Conservation (phyloP, 2,888 invertebrate species). For the Latrodectus hesperus region DNA sequence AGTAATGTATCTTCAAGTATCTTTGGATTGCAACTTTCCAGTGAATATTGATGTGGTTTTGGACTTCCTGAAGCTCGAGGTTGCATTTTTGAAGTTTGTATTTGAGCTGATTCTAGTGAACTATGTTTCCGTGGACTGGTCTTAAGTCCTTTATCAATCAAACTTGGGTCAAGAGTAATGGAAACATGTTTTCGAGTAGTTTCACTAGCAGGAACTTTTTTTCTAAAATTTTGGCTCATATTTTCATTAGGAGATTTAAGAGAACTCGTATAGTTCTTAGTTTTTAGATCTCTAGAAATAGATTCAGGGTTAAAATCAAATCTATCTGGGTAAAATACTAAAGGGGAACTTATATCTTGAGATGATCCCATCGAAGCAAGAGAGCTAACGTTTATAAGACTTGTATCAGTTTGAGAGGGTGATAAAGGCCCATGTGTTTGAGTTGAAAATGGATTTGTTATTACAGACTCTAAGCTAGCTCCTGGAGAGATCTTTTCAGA, state of each 20-base stretch:
- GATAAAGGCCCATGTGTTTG: conserved; percentile 23
- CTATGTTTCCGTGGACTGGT: conserved; percentile 50
- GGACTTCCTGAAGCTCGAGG: conserved; percentile 36
- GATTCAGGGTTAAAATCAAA: conserved; percentile 41
- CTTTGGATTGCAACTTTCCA: conserved; percentile 26
- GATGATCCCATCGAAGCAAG: conserved; percentile 56
- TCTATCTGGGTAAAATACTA: conserved; percentile 21
- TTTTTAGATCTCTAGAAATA: conserved; percentile 4
- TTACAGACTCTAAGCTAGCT: conserved; percentile 35
- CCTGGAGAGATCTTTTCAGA: conserved; percentile 52
- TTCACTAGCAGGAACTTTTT: conserved; percentile 29
- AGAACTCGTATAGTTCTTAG: neutral
- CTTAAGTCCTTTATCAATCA: conserved; percentile 25
- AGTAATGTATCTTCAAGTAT: conserved; percentile 19
- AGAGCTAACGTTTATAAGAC: conserved; percentile 56
- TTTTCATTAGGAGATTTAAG: neutral
- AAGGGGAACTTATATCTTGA: conserved; percentile 55
- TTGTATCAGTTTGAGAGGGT: conserved; percentile 50
- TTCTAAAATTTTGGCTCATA: conserved; percentile 7
- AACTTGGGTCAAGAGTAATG: conserved; percentile 14
- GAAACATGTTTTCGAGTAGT: conserved; percentile 16
- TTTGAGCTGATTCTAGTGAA: conserved; percentile 57
- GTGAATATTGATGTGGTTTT: conserved; percentile 45
- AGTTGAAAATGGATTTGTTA: conserved; percentile 58
- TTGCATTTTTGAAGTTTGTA: conserved; percentile 35